These are phyloP conservation scores for Sitta europaea DNA, from an alignment of 2,113 vertebrate species.

Conservation along the genomic window DNA sequence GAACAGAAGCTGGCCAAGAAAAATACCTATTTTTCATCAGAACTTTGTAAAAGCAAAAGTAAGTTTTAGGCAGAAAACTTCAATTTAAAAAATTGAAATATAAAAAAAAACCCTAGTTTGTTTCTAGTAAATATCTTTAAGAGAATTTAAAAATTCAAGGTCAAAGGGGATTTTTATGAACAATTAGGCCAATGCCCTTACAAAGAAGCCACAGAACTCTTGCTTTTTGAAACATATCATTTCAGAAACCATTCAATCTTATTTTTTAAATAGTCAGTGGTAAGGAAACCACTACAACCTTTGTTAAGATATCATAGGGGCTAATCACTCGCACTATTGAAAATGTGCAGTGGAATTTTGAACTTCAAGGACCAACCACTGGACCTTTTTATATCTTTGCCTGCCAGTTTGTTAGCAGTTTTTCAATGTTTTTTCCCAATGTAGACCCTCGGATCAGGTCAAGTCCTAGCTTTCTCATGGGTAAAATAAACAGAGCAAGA, in stretches of 20 bases:
- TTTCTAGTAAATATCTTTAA: neutral
- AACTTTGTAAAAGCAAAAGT: neutral
- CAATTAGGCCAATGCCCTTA: neutral
- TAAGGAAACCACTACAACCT: conserved; percentile 41
- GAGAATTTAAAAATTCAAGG: neutral
- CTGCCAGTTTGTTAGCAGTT: conserved; percentile 41
- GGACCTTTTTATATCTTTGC: neutral
- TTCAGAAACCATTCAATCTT: conserved; percentile 44
- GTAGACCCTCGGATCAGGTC: conserved; percentile 41
- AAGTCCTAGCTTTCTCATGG: conserved; percentile 1
- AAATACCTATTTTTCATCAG: neutral
- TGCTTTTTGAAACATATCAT: conserved; percentile 34
- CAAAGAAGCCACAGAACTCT: conserved; percentile 30
- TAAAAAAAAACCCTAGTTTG: neutral
- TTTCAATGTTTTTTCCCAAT: neutral
- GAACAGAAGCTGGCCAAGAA: neutral
- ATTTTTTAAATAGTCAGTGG: conserved; percentile 22
- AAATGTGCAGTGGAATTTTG: conserved; percentile 41
- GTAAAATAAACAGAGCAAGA: conserved; percentile 51
- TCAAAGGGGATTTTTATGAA: conserved; percentile 1
- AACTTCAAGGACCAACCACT: conserved; percentile 53
- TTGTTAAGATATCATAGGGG: conserved; percentile 25
- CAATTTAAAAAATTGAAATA: neutral
- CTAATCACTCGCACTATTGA: conserved; percentile 34
- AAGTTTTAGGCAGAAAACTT: neutral